A percentile compares a stretch with the other conserved stretches of the same genome.
phyloP scores from a whole-genome alignment of 1,140 invertebrate species.

The Tetraneura akinire region DNA sequence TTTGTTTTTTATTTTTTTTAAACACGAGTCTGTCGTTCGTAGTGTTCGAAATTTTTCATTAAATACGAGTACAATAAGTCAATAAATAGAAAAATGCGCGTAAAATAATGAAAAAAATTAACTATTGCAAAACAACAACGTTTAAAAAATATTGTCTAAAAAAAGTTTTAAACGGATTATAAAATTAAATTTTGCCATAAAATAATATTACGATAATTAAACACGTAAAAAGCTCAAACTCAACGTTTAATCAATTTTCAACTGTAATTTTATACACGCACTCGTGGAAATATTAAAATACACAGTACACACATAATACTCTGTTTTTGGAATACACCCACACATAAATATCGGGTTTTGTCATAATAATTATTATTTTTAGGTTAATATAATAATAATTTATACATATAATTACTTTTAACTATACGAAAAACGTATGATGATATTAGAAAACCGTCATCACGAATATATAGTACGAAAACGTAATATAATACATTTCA shows the following conservation, averaged over 20 bases:
- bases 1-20: no score
- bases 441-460: neutral
- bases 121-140: no score
- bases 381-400: no score
- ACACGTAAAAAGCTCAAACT: neutral
- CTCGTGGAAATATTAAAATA: neutral
- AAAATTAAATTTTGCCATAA: neutral
- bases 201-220: slow-evolving; percentile 18
- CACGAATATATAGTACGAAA: neutral
- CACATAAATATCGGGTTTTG: neutral
- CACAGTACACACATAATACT: neutral
- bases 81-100: no score
- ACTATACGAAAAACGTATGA: neutral
- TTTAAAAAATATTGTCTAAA: no score
- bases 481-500: no score
- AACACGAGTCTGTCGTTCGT: no score
- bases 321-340: neutral
- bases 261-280: neutral
- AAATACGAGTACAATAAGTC: no score
- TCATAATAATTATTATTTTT: neutral
- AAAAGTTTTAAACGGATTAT: neutral
- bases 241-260: slow-evolving; percentile 5
- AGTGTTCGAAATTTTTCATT: no score
- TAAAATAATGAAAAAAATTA: neutral
- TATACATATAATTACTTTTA: no score